Base-by-base conservation (phyloP, 2,797 vertebrate genomes). In the Poecilia velifera region DNA sequence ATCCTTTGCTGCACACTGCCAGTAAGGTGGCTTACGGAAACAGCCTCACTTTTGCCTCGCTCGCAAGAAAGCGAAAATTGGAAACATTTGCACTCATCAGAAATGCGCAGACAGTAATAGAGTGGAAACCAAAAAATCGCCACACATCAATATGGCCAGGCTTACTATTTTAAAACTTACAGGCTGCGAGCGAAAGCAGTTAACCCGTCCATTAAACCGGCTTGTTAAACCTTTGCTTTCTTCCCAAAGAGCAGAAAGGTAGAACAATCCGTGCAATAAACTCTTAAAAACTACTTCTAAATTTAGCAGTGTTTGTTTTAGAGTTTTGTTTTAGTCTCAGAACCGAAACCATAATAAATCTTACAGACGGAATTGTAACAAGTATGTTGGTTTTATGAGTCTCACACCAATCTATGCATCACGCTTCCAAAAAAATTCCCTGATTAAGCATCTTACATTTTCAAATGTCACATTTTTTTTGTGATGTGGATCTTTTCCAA, bases 401-500 rank as follows among this genome's bases (percentile, higher is more conserved):
- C 12, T 66, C 36, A 22, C 8, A 43, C 4, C 39, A 22, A 25
- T 36, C 36, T 68, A 25, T 22, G 8, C 20, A 22, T 14, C n/a
- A 12, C n/a, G 10, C 41, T 45, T 74, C 55, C 39, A 66, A 55
- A 31, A 31, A 82, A 57, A 57, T 20, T 0, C 4, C 18, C 18
- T 31, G 1, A 13, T 77, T 82, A 41, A 73, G 74, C 49, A 41
- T 28, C 76, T 34, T 76, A 68, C 68, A 79, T 39, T 53, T 59
- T 28, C 10, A 28, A 31, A 59, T 59, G 31, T 31, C 4, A 34
- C 0, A 1, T 3, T 31, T 71, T 2, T 31, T 53, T 55, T 71
- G 72, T 57, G 57, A 22, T 82, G 86, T 85, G 84, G 6, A 16
- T 28, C 6, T 46, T 46, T 71, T 71, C 43, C n/a, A 45, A 25